Evolutionary conservation across 2,797 vertebrate species (phyloP), one percentile per base, ranked within the genome.

Genomic region (Babyrousa celebensis): DNA sequence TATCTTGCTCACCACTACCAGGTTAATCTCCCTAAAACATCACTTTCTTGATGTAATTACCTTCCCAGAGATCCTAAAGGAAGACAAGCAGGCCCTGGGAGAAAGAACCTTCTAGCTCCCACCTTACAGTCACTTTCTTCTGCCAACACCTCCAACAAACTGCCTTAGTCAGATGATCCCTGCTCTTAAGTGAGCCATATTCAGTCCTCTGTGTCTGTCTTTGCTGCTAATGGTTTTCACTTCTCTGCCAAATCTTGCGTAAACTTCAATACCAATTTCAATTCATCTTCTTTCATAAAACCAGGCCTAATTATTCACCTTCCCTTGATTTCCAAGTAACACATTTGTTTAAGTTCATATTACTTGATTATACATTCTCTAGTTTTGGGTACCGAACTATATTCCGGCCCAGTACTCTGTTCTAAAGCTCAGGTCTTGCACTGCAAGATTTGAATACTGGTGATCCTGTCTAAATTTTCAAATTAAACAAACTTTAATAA

Each of bases 321-420:
- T 83, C 96, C 48, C 85, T 96, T 85, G 78, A 68, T 83, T 89
- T 94, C 54, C 15, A 93, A 90, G 84, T 68, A 92, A 80, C 48
- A 71, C 12, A 63, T 74, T 87, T 43, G 29, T 72, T 10, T 75
- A 94, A 93, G 27, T 92, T 74, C 48, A 40, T 65, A 93, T 29
- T 82, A 77, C 29, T 75, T 60, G 72, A 94, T 68, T 77, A 56
- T 25, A 62, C 54, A 71, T 93, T 95, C 67, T 95, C 40, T 25
- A 60, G 65, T 48, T 92, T 83, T 6, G 23, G 17, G 7, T 68
- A 77, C 11, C 1, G n/a, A 94, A 83, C 1, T 92, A 52, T 60
- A 79, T 65, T 86, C 48, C 29, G 65, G 32, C 40, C 58, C 17
- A 85, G 85, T 25, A 91, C 14, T 85, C 29, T 65, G 12, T 70